Evolutionary conservation across 2,113 vertebrate genomes (phyloP), one percentile per base, ranked within the genome.

Genomic region (Reinhardtius hippoglossoides): DNA sequence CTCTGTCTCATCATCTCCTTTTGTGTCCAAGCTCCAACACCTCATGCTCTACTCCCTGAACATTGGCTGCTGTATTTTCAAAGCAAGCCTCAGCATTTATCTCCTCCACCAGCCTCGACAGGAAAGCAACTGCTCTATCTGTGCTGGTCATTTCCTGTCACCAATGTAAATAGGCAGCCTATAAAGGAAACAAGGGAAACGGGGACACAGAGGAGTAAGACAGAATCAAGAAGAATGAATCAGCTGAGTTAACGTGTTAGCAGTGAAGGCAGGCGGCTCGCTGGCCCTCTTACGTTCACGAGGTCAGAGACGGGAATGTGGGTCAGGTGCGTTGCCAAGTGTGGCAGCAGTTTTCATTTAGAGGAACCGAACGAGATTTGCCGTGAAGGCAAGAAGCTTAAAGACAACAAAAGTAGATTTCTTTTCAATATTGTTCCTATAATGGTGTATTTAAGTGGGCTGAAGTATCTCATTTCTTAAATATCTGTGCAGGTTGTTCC

Each of bases 111-210:
- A 91, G 86, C 82, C 71, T 80, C 57, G 44, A 82, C 91, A 90
- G 91, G 91, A 93, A 93, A 87, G 72, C 67, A 57, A 66, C 71
- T 20, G 81, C 73, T 87, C 88, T 88, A 85, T 92, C 81, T 89
- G 80, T 50, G 35, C 72, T 67, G 82, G 84, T 90, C 80, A 83
- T 87, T 87, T 93, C 91, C 91, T 87, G 87, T 84, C 85, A 89
- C 81, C 74, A 75, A 76, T 89, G 89, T 88, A 88, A 91, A 91
- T 82, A 89, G 83, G 80, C 80, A 68, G 85, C 77, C 56, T 71
- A 75, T 76, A 18, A 84, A 87, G 88, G 90, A 91, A 91, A 76
- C 50, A 0, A 74, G 71, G 88, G 80, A 87, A 86, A 83, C 3
- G 55, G 82, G 84, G 73, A 67, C 70, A 81, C 46, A 10, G 58